Evolutionary conservation across 2,113 vertebrate species (phyloP).

Genomic region (Nycticebus coucang): DNA sequence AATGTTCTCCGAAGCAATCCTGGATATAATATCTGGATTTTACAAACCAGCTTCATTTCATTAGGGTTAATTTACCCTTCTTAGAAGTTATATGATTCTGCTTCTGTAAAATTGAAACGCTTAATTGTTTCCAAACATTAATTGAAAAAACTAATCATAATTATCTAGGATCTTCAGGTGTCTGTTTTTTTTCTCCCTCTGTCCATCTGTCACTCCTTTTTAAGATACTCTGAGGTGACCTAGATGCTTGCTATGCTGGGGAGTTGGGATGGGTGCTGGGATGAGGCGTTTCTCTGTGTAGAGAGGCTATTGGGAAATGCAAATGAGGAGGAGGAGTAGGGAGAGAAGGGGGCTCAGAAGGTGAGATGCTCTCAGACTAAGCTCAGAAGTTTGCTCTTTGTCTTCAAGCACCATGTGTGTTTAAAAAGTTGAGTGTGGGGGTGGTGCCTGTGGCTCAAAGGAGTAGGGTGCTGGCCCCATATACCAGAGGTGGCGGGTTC

Average conservation of each 20-base stretch:
- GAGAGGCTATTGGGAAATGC: background rate
- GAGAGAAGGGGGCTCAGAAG: background rate
- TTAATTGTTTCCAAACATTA: background rate
- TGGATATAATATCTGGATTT: background rate
- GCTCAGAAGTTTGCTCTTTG: background rate
- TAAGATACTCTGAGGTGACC: background rate
- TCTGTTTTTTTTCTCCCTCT: background rate
- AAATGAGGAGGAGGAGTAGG: background rate
- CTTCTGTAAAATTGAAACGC: background rate
- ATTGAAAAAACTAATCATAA: background rate
- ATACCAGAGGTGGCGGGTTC: no score
- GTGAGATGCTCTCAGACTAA: background rate
- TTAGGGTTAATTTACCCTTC: constrained; percentile 16
- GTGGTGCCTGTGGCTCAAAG: no score
- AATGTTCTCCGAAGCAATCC: background rate
- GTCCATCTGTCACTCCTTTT: background rate
- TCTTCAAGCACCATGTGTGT: background rate
- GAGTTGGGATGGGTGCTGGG: background rate
- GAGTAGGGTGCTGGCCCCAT: no score
- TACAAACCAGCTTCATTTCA: background rate
- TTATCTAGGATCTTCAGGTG: background rate
- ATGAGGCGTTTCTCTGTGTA: background rate
- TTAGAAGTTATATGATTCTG: background rate
- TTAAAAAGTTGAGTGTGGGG: background rate
- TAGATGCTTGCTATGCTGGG: background rate